Evolutionary conservation across 2,888 invertebrate genomes (phyloP), one percentile per base, ranked within the genome.

Genomic region (Dromius quadrimaculatus): DNA sequence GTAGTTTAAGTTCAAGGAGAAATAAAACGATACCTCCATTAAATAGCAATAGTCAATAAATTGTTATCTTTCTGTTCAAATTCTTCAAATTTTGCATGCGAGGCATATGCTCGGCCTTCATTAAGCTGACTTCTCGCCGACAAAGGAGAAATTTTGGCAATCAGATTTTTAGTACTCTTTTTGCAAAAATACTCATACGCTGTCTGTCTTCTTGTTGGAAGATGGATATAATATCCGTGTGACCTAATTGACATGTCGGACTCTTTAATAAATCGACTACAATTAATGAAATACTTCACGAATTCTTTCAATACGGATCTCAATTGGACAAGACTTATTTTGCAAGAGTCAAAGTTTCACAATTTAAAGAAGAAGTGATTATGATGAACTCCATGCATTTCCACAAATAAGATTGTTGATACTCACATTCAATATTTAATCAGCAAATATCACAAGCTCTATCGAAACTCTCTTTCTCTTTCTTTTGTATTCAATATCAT

Each of bases 61-160:
- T 62, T 41, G 43, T 43, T 68, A 59, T 59, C 59, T 59, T 61
- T 61, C 47, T 5, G 64, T 47, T 66, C 57, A 59, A 41, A 68
- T 59, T 68, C 68, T 54, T 57, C 32, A 68, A 68, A 68, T 68
- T 59, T 68, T 45, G 34, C 20, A 19, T 36, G 54, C 68, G 68
- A 41, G 32, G 59, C 68, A 59, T 59, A 68, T 68, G 68, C 59
- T 11, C 28, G 34, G 34, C 50, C 20, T 54, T 65, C 65, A 65
- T 65, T 65, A 65, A 65, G 47, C 50, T 28, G 34, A 22, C 34
- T 13, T 11, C 74, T 63, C 72, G 78, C 78, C 80, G 79, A 79
- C 79, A 79, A 80, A 79, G 79, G 76, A 74, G 76, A 65, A 78
- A 79, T 79, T 79, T 78, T 79, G 77, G 78, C 79, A 78, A 79